These are phyloP conservation scores for Zelostemma sp. DNA, from an alignment of 1,140 invertebrate species.

Conservation along the genomic window DNA sequence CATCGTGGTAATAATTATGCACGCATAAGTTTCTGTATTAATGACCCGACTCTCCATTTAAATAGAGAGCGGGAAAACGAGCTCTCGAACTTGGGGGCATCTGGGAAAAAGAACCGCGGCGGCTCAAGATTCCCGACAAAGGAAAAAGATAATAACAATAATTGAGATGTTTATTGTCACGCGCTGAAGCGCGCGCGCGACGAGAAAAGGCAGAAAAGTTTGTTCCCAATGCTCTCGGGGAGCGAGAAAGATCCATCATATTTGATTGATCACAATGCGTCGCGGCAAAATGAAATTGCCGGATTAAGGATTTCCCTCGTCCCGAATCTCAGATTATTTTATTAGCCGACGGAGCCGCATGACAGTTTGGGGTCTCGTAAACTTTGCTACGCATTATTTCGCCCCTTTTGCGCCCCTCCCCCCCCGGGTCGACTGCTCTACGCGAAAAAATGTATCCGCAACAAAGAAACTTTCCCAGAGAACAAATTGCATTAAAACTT, in stretches of 20 bases:
- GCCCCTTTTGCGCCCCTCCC: constrained; percentile 30
- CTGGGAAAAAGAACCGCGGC: constrained; percentile 21
- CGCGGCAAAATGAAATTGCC: constrained; percentile 34
- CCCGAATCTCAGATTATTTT: constrained; percentile 37
- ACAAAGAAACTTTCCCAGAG: constrained; percentile 29
- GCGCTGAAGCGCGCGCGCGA: constrained; percentile 20
- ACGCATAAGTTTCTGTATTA: constrained; percentile 50
- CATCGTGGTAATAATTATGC: constrained; percentile 43
- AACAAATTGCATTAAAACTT: constrained; percentile 45
- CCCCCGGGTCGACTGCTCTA: constrained; percentile 9
- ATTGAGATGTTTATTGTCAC: constrained; percentile 44
- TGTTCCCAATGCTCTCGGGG: not conserved
- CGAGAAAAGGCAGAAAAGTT: constrained; percentile 24
- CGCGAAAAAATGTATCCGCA: constrained; percentile 28
- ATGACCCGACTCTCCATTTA: constrained; percentile 41
- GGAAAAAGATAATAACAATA: constrained; percentile 41
- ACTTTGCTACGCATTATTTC: constrained; percentile 42
- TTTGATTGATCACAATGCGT: constrained; percentile 44
- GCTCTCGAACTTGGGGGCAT: constrained; percentile 33
- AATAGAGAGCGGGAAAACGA: constrained; percentile 34
- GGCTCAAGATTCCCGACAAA: constrained; percentile 30
- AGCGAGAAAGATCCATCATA: constrained; percentile 37
- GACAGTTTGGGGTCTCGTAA: constrained; percentile 29
- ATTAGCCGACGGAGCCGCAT: constrained; percentile 16
- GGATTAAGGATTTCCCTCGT: constrained; percentile 26